phyloP scores from a whole-genome alignment of 2,888 invertebrate species.

The Plusia festucae region DNA sequence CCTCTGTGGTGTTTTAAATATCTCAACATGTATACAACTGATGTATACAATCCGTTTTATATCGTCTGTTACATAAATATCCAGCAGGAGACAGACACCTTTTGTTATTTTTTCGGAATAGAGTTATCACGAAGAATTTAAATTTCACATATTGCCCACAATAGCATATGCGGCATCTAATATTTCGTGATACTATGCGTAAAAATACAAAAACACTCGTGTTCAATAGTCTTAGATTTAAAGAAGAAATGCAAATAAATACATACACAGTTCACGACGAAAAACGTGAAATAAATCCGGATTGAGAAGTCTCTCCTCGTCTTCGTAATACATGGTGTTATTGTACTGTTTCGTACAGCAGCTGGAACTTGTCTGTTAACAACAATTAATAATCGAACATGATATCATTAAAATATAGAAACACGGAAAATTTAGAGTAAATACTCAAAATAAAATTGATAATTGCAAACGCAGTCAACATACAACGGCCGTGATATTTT shows the following conservation, averaged over 20 bases:
- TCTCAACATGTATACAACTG: constrained; percentile 6
- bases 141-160: constrained; percentile 10
- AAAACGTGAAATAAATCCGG: constrained; percentile 79
- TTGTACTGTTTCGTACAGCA: constrained; percentile 55
- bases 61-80: not conserved
- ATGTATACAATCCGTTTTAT: not conserved
- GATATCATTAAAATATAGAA: constrained; percentile 62
- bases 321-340: constrained; percentile 80
- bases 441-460: constrained; percentile 78
- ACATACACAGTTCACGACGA: constrained; percentile 79
- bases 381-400: constrained; percentile 66
- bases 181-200: not conserved
- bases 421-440: constrained; percentile 79
- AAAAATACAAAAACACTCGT: not conserved
- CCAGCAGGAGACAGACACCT: constrained; percentile 10
- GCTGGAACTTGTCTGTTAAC: constrained; percentile 51
- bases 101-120: constrained; percentile 5
- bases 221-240: not conserved
- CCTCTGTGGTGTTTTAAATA: not conserved
- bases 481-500: constrained; percentile 79
- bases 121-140: constrained; percentile 8
- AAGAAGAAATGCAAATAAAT: constrained; percentile 32
- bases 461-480: constrained; percentile 80
- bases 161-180: not conserved
- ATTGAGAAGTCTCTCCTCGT: constrained; percentile 74